Conservation (phyloP, 2,888 invertebrate genomes). For the Ochropleura plecta region DNA sequence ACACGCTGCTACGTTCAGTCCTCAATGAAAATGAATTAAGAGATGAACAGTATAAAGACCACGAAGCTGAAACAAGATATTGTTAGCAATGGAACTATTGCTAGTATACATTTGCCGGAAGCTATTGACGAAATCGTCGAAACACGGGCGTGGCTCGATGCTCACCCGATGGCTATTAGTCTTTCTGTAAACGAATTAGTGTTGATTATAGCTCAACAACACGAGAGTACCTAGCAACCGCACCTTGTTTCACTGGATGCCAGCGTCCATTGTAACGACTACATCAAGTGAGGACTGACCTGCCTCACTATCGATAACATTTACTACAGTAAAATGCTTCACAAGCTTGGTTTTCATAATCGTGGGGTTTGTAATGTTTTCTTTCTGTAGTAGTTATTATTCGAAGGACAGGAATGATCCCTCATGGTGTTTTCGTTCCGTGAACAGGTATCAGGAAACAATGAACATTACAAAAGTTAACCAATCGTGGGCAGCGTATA, state of each 20-base stretch:
- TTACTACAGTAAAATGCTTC: conserved; percentile 29
- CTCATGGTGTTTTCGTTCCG: conserved; percentile 3
- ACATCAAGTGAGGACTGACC: conserved; percentile 65
- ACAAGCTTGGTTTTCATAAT: background rate
- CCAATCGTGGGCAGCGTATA: conserved; percentile 39
- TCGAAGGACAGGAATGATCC: background rate
- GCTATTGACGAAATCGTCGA: conserved; percentile 69
- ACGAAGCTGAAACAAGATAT: conserved; percentile 20
- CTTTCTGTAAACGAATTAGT: conserved; percentile 79
- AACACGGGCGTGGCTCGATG: conserved; percentile 82
- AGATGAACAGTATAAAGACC: background rate
- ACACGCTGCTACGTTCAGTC: conserved; percentile 29
- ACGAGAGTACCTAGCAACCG: conserved; percentile 65
- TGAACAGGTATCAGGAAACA: conserved; percentile 22
- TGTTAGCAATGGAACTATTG: conserved; percentile 38
- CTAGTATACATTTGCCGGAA: conserved; percentile 39
- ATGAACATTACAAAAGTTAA: conserved; percentile 32
- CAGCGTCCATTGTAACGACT: conserved; percentile 51
- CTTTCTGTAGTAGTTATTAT: background rate
- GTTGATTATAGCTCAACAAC: conserved; percentile 73
- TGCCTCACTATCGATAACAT: conserved; percentile 63
- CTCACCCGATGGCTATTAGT: conserved; percentile 73
- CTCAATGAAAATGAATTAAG: conserved; percentile 21
- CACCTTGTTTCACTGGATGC: conserved; percentile 66
- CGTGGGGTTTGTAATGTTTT: background rate